Conservation (phyloP, 1,140 invertebrate genomes). For the Campoletis sonorensis region DNA sequence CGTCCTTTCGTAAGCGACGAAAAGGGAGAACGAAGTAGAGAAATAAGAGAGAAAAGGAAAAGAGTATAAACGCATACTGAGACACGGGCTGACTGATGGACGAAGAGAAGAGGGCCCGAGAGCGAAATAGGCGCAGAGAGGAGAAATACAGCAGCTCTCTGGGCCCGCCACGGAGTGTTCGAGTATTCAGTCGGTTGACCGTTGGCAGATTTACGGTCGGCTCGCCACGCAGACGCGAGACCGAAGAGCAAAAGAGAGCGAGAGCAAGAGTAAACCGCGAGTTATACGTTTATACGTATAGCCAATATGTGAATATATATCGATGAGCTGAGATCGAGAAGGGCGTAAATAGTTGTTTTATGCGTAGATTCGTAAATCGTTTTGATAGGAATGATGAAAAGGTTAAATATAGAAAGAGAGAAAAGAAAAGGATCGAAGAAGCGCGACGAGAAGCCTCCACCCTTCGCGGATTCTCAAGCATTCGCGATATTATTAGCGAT, state of each 20-base stretch:
- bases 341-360: background rate
- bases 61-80: slow-evolving; percentile 1
- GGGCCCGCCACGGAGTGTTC: slow-evolving; percentile 56
- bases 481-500: slow-evolving; percentile 76
- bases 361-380: background rate
- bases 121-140: slow-evolving; percentile 9
- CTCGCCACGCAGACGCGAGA: slow-evolving; percentile 70
- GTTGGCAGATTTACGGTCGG: slow-evolving; percentile 74
- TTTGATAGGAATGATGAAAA: background rate
- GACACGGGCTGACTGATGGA: slow-evolving; percentile 36
- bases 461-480: slow-evolving; percentile 73
- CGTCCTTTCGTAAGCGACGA: background rate
- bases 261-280: slow-evolving; percentile 23
- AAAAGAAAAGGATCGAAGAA: slow-evolving; percentile 27
- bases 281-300: slow-evolving; percentile 6
- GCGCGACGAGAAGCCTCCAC: slow-evolving; percentile 36
- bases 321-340: background rate
- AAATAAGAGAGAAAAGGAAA: background rate
- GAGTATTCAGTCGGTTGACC: slow-evolving; percentile 69
- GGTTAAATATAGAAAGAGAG: background rate
- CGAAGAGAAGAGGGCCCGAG: slow-evolving; percentile 45
- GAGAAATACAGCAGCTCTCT: slow-evolving; percentile 35
- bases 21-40: background rate
- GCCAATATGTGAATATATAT: background rate
- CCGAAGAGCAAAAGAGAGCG: background rate